Evolutionary conservation across 1,140 invertebrate species (phyloP), one percentile per base, ranked within the genome.

Genomic region (Neoseiulus cucumeris): DNA sequence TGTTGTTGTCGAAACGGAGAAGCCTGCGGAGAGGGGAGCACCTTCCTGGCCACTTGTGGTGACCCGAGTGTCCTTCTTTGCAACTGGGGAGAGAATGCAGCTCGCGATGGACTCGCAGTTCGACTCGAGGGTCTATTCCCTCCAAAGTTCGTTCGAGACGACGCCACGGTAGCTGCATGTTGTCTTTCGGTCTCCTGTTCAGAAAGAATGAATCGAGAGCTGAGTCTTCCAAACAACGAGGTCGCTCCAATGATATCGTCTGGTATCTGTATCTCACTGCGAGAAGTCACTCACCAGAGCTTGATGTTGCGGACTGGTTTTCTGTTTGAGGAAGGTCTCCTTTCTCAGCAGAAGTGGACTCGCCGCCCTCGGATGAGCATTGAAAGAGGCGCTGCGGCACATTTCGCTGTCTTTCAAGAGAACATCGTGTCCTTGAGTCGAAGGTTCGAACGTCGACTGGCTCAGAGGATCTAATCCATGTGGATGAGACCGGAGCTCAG

Each of bases 311-410:
- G 51, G 51, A 33, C 51, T 20, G 22, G 22, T 59, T 29, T 59
- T 25, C 51, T 59, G 51, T 20, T 59, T 59, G 22, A 59, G 51
- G 51, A 59, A 59, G 51, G 51, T 59, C 51, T 59, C 51, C 51
- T 59, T 59, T 59, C 51, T 59, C 51, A 17, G 22, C 51, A 59
- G 51, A 33, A 59, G 51, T 2, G 22, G 51, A 33, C 51, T 59
- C 22, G 25, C 25, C 33, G 51, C 51, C 6, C 33, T 33, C 14
- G 51, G 51, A 59, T 59, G 51, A 20, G 51, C 51, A 20, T 59
- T 59, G 22, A 59, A 59, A 18, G 51, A 59, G 14, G 51, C 51
- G 22, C 51, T 59, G 33, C 51, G 51, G 51, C 51, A 20, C 51
- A 59, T 59, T 25, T 59, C 51, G 14, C 18, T 28, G 22, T 59